These are phyloP conservation scores for Harmothoe impar DNA, from an alignment of 2,888 invertebrate species.

Conservation along the genomic window DNA sequence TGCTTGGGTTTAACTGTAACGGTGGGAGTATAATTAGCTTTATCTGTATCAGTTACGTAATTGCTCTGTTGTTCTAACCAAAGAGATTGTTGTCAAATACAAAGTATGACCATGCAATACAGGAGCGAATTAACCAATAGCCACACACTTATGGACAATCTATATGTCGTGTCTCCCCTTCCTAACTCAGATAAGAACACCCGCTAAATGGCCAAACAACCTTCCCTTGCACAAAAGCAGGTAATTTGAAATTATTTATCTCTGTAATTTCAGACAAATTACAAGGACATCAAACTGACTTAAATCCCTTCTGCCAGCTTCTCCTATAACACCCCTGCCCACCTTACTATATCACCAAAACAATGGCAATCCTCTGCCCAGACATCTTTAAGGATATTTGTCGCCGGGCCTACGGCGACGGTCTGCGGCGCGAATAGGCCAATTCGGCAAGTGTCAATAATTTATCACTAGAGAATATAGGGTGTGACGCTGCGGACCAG, in stretches of 20 bases:
- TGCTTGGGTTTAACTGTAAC: no score
- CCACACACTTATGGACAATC: no score
- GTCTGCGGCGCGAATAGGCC: neutral
- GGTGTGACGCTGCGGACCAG: constrained; percentile 56
- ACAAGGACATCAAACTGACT: neutral
- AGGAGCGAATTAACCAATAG: no score
- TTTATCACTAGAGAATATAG: constrained; percentile 47
- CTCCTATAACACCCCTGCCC: neutral
- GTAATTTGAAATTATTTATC: constrained; percentile 19
- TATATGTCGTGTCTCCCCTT: no score
- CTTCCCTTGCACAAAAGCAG: neutral
- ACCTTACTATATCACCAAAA: neutral
- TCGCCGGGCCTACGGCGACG: neutral
- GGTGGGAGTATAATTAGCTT: no score
- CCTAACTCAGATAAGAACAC: no score
- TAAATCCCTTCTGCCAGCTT: neutral
- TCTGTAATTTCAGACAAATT: constrained; percentile 43
- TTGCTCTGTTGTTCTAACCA: no score
- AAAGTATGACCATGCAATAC: no score
- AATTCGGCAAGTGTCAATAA: constrained; percentile 28
- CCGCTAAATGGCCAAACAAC: no score
- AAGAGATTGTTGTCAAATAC: no score
- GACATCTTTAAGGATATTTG: constrained; percentile 19
- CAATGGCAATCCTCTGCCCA: neutral
- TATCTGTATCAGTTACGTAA: no score